Evolutionary conservation across 1,140 invertebrate species (phyloP).

Genomic region (Musca vetustissima): DNA sequence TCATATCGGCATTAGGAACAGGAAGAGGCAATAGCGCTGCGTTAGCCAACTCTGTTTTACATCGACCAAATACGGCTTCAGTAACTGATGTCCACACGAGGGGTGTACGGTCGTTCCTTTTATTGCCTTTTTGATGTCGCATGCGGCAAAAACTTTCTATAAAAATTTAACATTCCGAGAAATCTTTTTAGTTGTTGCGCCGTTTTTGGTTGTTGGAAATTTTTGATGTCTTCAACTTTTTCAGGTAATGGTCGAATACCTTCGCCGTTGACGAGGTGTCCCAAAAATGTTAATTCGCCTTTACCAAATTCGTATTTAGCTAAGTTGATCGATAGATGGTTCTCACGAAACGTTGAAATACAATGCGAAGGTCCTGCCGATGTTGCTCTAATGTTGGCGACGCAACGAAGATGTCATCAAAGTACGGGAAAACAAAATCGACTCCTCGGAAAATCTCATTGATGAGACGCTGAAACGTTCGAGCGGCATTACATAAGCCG

Average conservation of each 20-base stretch:
- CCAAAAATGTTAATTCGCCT: slow-evolving; percentile 26
- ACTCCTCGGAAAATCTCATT: slow-evolving; percentile 50
- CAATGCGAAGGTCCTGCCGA: slow-evolving; percentile 30
- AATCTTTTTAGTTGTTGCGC: slow-evolving; percentile 1
- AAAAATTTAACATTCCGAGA: slow-evolving; percentile 11
- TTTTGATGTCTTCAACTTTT: slow-evolving; percentile 1
- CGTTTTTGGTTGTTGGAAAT: neutral
- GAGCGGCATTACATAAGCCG: slow-evolving; percentile 45
- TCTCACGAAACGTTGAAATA: slow-evolving; percentile 38
- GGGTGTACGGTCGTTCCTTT: too few relatives aligned
- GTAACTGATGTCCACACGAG: too few relatives aligned
- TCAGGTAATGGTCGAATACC: slow-evolving; percentile 11
- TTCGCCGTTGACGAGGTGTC: neutral
- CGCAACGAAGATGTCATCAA: slow-evolving; percentile 60
- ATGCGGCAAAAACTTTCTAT: neutral
- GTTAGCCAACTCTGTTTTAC: too few relatives aligned
- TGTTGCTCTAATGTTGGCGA: slow-evolving; percentile 43
- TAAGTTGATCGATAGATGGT: slow-evolving; percentile 39
- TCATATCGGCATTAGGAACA: too few relatives aligned
- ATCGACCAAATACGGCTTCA: too few relatives aligned
- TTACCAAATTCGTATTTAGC: slow-evolving; percentile 39
- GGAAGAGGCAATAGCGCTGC: too few relatives aligned
- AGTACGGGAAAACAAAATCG: slow-evolving; percentile 43
- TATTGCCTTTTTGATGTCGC: neutral
- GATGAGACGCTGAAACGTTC: slow-evolving; percentile 59